phyloP scores from a whole-genome alignment of 2,888 invertebrate species.

The Orthosia cruda region DNA sequence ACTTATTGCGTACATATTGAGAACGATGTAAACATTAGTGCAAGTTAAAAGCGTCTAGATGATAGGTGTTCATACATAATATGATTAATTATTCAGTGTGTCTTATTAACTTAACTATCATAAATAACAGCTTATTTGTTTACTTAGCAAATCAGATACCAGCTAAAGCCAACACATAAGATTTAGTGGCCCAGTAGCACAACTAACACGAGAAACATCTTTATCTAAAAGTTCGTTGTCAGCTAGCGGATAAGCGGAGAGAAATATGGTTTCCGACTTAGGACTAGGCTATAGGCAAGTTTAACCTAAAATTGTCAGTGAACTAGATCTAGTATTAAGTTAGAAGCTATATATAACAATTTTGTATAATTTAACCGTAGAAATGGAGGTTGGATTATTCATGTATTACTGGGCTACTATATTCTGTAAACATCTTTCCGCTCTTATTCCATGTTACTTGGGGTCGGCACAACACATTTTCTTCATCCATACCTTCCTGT shows the following conservation, averaged over 20 bases:
- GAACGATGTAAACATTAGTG: too few relatives aligned
- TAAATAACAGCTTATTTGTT: constrained; percentile 25
- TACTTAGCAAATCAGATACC: constrained; percentile 31
- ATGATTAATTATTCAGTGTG: too few relatives aligned
- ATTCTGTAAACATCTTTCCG: too few relatives aligned
- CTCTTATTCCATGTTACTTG: too few relatives aligned
- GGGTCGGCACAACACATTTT: too few relatives aligned
- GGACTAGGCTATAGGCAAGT: constrained; percentile 33
- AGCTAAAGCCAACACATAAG: constrained; percentile 47
- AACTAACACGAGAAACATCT: constrained; percentile 61
- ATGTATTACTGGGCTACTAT: background rate
- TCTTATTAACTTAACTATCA: too few relatives aligned
- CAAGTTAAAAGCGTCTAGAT: too few relatives aligned
- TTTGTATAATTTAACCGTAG: background rate
- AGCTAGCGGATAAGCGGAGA: constrained; percentile 52
- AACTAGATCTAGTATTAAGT: constrained; percentile 18
- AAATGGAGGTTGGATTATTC: constrained; percentile 9
- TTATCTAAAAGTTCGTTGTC: constrained; percentile 59
- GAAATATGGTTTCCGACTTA: constrained; percentile 62
- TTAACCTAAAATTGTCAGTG: constrained; percentile 37
- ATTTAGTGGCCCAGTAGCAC: constrained; percentile 31
- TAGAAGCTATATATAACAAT: constrained; percentile 7
- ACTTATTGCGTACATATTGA: too few relatives aligned
- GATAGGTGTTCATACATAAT: too few relatives aligned
- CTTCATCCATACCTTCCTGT: too few relatives aligned